These are phyloP conservation scores for Phymanthus crucifer DNA, from an alignment of 92 coral and sea anemone genomes.

Conservation along the genomic window DNA sequence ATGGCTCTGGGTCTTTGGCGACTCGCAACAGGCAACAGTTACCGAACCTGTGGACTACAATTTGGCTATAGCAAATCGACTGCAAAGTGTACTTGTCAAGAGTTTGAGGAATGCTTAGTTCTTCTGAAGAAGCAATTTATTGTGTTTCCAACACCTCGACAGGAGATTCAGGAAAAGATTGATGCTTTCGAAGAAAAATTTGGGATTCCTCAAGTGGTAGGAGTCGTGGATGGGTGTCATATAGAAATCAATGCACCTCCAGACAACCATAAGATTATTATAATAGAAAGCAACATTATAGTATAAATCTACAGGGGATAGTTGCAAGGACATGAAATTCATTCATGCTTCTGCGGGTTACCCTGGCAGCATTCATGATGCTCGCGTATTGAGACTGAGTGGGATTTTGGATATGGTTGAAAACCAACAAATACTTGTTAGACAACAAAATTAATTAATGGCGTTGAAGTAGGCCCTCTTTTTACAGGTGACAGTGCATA, in stretches of 20 bases:
- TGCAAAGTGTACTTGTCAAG: conserved; percentile 45
- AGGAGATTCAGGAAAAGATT: conserved; percentile 54
- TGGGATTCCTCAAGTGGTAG: conserved; percentile 52
- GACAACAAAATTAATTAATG: no score
- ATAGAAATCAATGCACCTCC: conserved; percentile 59
- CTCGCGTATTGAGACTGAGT: no score
- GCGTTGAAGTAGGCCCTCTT: no score
- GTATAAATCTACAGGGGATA: no score
- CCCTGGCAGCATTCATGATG: no score
- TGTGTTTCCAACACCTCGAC: conserved; percentile 44
- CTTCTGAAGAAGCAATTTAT: conserved; percentile 15
- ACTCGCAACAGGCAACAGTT: no score
- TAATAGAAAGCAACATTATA: conserved; percentile 56
- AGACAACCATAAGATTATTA: conserved; percentile 49
- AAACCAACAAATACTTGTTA: no score
- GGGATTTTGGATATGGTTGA: no score
- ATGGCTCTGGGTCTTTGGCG: no score
- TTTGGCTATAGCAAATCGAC: conserved; percentile 56
- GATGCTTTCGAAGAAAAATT: conserved; percentile 50
- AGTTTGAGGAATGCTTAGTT: conserved; percentile 32
- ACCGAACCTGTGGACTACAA: conserved; percentile 39
- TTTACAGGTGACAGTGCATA: no score
- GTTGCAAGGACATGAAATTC: no score
- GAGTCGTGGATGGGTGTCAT: conserved; percentile 65
- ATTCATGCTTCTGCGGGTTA: no score